phyloP scores from a whole-genome alignment of 2,888 invertebrate genomes.

The Meiosimyza platycephala region DNA sequence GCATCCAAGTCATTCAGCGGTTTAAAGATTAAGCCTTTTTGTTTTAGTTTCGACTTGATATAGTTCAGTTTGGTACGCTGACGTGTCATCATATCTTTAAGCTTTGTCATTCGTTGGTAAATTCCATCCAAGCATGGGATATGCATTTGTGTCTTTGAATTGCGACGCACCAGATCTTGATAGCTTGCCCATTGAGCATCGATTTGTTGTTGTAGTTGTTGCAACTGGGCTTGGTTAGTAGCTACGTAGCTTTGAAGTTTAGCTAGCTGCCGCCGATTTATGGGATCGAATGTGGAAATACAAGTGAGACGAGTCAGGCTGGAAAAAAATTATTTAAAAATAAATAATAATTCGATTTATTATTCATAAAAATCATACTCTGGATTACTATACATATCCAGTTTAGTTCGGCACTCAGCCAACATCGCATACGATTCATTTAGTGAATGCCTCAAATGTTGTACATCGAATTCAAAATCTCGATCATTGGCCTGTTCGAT shows the following conservation, averaged over 20 bases:
- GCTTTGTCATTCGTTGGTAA: constrained; percentile 82
- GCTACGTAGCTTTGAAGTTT: constrained; percentile 77
- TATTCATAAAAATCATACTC: constrained; percentile 52
- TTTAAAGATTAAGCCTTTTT: constrained; percentile 54
- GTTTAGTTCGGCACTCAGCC: constrained; percentile 63
- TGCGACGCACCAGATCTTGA: constrained; percentile 69
- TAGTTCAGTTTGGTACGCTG: constrained; percentile 68
- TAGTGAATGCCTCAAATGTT: constrained; percentile 67
- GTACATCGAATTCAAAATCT: constrained; percentile 74
- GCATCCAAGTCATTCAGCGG: constrained; percentile 45
- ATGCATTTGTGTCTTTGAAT: constrained; percentile 60
- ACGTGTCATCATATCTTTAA: constrained; percentile 77
- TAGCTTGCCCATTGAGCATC: constrained; percentile 82
- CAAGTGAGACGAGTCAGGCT: constrained; percentile 59
- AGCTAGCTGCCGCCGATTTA: constrained; percentile 71
- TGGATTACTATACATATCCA: constrained; percentile 61
- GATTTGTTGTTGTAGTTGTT: constrained; percentile 77
- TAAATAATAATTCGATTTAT: neutral
- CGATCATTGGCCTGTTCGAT: constrained; percentile 74
- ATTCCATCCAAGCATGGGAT: constrained; percentile 79
- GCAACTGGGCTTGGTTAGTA: constrained; percentile 80
- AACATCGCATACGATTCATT: constrained; percentile 67
- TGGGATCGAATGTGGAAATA: constrained; percentile 57
- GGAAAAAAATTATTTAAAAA: neutral
- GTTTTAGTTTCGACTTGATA: constrained; percentile 60